Evolutionary conservation across 2,888 invertebrate species (phyloP), one percentile per base, ranked within the genome.

Genomic region (Chymomyza amoena): DNA sequence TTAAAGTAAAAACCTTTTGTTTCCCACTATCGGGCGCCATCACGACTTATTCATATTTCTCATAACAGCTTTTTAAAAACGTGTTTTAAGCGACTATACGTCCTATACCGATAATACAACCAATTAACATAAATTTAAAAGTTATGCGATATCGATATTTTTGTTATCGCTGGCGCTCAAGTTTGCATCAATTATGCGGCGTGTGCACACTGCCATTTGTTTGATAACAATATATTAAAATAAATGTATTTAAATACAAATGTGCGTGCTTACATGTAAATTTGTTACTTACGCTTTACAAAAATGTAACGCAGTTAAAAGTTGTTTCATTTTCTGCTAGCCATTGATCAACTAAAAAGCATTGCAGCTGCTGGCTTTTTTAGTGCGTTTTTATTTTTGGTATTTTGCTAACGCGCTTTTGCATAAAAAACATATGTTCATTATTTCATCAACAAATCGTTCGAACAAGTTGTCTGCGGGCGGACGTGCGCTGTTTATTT

Each of bases 391-490:
- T 45, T 50, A 54, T 52, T 16, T 64, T 61, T 20, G 6, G 57
- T 15, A 10, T 45, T 3, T 32, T 32, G 32, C 7, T 9, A 32
- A 32, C 32, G 32, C 32, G 32, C 32, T 32, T 32, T 32, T 32
- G 32, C 32, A 59, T 61, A 71, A 62, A 75, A 72, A 75, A 72
- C 75, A 75, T 76, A 76, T 75, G 75, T 76, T 73, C 63, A 63
- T 54, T 66, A 68, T 68, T 76, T 72, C 63, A 66, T 39, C 75
- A 75, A 72, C 73, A 83, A 45, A 73, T 86, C 79, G 87, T 84
- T 72, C 81, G 81, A 83, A 71, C 68, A 75, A 81, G 70, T 83
- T 78, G 82, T 76, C 88, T 88, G 87, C 81, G 75, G 79, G 73
- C 75, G 73, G 88, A 86, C 75, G 76, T 74, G 63, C 73, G 72